phyloP scores from a whole-genome alignment of 2,797 vertebrate species.

The Craterocephalus amniculus region DNA sequence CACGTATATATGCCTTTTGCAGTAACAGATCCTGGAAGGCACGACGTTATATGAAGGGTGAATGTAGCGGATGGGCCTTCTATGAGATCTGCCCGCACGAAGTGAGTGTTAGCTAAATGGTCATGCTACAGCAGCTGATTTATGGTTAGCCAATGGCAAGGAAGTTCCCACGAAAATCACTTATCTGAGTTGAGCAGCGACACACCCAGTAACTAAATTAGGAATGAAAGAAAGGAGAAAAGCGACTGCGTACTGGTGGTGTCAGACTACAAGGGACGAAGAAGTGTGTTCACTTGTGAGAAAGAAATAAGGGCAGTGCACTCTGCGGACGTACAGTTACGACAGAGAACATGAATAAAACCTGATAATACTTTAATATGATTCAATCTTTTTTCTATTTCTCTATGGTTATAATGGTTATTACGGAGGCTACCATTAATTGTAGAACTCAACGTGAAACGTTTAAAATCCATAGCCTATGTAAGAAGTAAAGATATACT shows the following conservation, averaged over 20 bases:
- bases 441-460: background rate
- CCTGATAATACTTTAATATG: background rate
- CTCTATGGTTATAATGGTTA: background rate
- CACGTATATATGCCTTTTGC: constrained; percentile 73
- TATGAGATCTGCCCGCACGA: constrained; percentile 57
- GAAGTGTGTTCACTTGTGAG: constrained; percentile 29
- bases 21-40: constrained; percentile 80
- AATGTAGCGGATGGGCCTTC: constrained; percentile 33
- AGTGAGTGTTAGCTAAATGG: constrained; percentile 75
- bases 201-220: constrained; percentile 85
- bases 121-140: constrained; percentile 90
- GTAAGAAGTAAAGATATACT: background rate
- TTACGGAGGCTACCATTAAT: background rate
- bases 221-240: constrained; percentile 29
- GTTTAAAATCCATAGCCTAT: background rate
- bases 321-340: constrained; percentile 42
- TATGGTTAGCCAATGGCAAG: constrained; percentile 88
- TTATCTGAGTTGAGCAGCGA: constrained; percentile 75
- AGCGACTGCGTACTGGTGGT: constrained; percentile 23
- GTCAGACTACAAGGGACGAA: constrained; percentile 5
- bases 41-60: constrained; percentile 56
- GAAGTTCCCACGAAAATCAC: constrained; percentile 84
- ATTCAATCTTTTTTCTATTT: background rate
- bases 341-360: background rate
- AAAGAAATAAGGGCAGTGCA: constrained; percentile 55